Evolutionary conservation across 2,888 invertebrate genomes (phyloP).

Genomic region (Athrips mouffetella): DNA sequence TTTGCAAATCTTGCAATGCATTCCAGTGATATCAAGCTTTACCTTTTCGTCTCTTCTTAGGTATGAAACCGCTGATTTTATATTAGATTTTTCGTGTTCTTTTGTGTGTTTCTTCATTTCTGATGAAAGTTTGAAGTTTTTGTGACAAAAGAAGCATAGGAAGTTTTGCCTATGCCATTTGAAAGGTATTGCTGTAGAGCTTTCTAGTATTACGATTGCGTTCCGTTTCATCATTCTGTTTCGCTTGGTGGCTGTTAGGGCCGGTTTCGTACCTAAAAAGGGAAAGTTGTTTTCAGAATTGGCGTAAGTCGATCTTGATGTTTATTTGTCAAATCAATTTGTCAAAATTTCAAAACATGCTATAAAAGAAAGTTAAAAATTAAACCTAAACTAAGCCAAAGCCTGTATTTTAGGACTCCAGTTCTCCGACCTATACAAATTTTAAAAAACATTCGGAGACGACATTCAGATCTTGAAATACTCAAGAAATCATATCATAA

Average conservation of each 20-base stretch:
- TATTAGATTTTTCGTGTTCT: conserved; percentile 46
- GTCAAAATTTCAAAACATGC: too few relatives aligned
- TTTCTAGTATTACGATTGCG: conserved; percentile 55
- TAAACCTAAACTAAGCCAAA: too few relatives aligned
- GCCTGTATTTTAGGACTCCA: too few relatives aligned
- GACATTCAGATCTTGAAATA: too few relatives aligned
- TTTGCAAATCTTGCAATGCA: conserved; percentile 47
- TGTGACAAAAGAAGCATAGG: conserved; percentile 65
- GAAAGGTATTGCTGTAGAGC: conserved; percentile 56
- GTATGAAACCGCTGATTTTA: conserved; percentile 56
- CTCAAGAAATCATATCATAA: too few relatives aligned
- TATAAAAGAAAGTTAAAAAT: too few relatives aligned
- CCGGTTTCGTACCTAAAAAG: conserved; percentile 59
- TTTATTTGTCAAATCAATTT: background rate
- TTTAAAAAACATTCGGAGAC: too few relatives aligned
- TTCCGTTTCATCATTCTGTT: conserved; percentile 63
- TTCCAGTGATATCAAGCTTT: conserved; percentile 55
- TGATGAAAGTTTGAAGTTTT: conserved; percentile 45
- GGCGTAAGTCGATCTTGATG: background rate
- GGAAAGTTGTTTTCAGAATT: conserved; percentile 34
- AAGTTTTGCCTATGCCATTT: conserved; percentile 69
- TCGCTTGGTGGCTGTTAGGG: conserved; percentile 55
- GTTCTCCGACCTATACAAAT: too few relatives aligned
- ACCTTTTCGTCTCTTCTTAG: conserved; percentile 61
- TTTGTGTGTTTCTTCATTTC: conserved; percentile 60